These are phyloP conservation scores for Leptocoma aspasia DNA, from an alignment of 2,113 vertebrate genomes.

Conservation along the genomic window DNA sequence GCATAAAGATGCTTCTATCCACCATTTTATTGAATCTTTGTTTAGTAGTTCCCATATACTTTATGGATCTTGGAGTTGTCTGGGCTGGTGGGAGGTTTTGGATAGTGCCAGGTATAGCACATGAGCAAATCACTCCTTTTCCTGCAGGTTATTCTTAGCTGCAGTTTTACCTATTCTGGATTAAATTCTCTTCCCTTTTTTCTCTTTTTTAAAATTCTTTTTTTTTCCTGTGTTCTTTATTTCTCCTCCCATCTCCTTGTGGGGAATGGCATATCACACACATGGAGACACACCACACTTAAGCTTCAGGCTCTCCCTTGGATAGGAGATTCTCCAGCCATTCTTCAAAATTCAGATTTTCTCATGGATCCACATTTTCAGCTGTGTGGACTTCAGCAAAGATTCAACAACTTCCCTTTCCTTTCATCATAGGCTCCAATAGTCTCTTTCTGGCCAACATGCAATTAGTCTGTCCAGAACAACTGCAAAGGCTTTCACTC, in stretches of 20 bases:
- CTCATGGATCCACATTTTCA: background rate
- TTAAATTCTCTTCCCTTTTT: background rate
- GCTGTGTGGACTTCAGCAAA: background rate
- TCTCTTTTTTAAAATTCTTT: too few species aligned
- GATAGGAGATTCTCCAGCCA: background rate
- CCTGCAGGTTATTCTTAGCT: background rate
- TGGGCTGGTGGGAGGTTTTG: background rate
- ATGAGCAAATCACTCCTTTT: background rate
- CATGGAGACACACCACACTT: background rate
- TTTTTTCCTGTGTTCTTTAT: background rate
- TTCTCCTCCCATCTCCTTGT: background rate
- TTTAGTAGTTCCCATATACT: background rate
- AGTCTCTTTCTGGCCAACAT: background rate
- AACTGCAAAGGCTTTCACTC: background rate
- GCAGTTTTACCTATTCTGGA: background rate
- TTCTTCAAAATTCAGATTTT: background rate
- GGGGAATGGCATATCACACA: fast-evolving
- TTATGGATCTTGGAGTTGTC: background rate
- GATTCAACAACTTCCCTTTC: background rate
- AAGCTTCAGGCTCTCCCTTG: background rate
- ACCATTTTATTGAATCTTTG: background rate
- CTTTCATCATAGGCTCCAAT: background rate
- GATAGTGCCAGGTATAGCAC: background rate
- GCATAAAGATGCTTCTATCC: background rate
- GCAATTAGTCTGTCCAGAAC: background rate